Conservation (phyloP, 2,888 invertebrate genomes). For the Troides aeacus region DNA sequence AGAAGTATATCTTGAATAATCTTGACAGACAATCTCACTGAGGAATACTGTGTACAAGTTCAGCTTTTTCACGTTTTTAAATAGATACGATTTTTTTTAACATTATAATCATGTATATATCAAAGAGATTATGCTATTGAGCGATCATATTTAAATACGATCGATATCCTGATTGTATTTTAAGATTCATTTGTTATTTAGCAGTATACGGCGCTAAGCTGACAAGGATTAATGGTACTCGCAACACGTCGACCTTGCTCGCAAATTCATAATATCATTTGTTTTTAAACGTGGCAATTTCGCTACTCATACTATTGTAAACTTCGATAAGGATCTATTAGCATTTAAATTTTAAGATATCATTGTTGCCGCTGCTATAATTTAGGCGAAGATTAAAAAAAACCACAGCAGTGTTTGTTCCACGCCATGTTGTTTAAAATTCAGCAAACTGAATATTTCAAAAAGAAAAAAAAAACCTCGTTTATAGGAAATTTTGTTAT, state of each 20-base stretch:
- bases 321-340: slow-evolving; percentile 54
- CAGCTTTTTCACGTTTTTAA: too few species aligned
- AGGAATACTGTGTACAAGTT: too few species aligned
- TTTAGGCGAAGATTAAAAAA: not conserved
- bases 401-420: too few species aligned
- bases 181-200: slow-evolving; percentile 28
- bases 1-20: too few species aligned
- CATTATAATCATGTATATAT: not conserved
- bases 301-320: slow-evolving; percentile 45
- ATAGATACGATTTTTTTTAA: not conserved
- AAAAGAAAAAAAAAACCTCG: too few species aligned
- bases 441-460: too few species aligned
- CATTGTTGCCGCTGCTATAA: not conserved
- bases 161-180: not conserved
- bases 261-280: slow-evolving; percentile 51
- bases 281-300: slow-evolving; percentile 54
- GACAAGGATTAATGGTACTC: slow-evolving; percentile 40
- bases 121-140: not conserved
- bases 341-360: slow-evolving; percentile 46
- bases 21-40: too few species aligned
- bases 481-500: too few species aligned
- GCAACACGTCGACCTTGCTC: slow-evolving; percentile 42
- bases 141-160: slow-evolving; percentile 1
- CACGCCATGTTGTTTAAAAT: not conserved
- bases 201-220: slow-evolving; percentile 32